These are phyloP conservation scores for Nilaparvata lugens DNA, from an alignment of 1,140 invertebrate genomes.

Conservation along the genomic window DNA sequence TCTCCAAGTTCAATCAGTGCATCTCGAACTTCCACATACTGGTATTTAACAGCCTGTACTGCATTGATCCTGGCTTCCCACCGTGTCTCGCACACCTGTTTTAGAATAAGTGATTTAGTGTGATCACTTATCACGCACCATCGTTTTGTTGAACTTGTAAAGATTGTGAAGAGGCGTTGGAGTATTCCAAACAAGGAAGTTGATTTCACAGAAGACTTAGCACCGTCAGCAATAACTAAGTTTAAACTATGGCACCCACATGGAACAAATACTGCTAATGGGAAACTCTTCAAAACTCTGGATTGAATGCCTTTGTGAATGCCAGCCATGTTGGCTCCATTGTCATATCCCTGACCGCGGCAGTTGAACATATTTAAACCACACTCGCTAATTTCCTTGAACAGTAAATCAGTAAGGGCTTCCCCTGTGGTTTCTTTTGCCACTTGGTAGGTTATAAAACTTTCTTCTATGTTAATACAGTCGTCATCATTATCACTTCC, in stretches of 20 bases:
- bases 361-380: constrained; percentile 11
- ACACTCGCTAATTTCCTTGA: constrained; percentile 7
- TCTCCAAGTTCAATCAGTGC: no score
- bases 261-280: constrained; percentile 8
- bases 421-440: constrained; percentile 5
- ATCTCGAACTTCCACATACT: no score
- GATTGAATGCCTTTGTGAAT: constrained; percentile 9
- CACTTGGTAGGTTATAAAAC: constrained; percentile 11
- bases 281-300: constrained; percentile 11
- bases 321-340: constrained; percentile 12
- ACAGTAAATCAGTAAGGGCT: constrained; percentile 7
- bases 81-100: no score
- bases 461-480: constrained; percentile 8
- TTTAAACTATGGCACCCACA: no score
- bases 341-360: constrained; percentile 14
- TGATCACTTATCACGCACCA: no score
- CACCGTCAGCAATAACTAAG: no score
- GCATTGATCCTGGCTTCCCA: neutral
- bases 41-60: no score
- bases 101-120: no score
- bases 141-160: no score
- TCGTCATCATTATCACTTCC: constrained; percentile 1
- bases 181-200: no score
- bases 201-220: no score
- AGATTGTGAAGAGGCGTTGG: no score